Conservation (phyloP, 1,140 invertebrate genomes). For the Zaprionus inermis region DNA sequence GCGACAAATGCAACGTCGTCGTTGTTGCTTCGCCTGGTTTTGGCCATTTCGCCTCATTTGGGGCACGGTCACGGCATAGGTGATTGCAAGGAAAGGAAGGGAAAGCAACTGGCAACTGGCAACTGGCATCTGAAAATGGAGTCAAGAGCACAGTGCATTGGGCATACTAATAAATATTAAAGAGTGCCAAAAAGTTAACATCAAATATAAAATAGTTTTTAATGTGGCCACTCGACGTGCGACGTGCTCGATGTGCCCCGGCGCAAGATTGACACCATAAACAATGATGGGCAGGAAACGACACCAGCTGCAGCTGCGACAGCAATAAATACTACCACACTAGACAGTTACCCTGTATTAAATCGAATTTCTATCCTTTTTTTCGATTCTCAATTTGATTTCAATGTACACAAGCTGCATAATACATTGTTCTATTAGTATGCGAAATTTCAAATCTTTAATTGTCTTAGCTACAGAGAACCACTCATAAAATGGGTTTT, state of each 20-base stretch:
- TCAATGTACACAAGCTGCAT: too few species aligned
- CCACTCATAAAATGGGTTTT: not conserved
- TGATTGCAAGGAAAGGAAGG: not conserved
- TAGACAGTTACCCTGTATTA: not conserved
- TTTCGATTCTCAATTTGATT: too few species aligned
- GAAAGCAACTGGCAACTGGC: not conserved
- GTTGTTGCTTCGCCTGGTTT: slow-evolving; percentile 11
- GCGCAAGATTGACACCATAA: slow-evolving; percentile 50
- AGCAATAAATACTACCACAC: not conserved
- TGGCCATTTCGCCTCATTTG: slow-evolving; percentile 39
- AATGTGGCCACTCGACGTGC: slow-evolving; percentile 19
- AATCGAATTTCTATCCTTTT: too few species aligned
- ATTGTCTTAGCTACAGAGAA: not conserved
- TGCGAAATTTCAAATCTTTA: not conserved
- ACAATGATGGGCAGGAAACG: slow-evolving; percentile 20
- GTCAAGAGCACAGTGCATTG: slow-evolving; percentile 51
- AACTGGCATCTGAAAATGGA: slow-evolving; percentile 15
- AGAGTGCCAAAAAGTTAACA: slow-evolving; percentile 30
- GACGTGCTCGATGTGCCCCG: slow-evolving; percentile 33
- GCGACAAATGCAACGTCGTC: slow-evolving; percentile 68
- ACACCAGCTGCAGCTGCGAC: not conserved
- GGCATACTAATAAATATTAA: slow-evolving; percentile 54
- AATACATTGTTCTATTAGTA: too few species aligned
- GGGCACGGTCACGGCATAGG: slow-evolving; percentile 12
- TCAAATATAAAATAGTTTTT: slow-evolving; percentile 38